These are phyloP conservation scores for Sinentomon sp. DNA, from an alignment of 2,888 invertebrate species.

Conservation along the genomic window DNA sequence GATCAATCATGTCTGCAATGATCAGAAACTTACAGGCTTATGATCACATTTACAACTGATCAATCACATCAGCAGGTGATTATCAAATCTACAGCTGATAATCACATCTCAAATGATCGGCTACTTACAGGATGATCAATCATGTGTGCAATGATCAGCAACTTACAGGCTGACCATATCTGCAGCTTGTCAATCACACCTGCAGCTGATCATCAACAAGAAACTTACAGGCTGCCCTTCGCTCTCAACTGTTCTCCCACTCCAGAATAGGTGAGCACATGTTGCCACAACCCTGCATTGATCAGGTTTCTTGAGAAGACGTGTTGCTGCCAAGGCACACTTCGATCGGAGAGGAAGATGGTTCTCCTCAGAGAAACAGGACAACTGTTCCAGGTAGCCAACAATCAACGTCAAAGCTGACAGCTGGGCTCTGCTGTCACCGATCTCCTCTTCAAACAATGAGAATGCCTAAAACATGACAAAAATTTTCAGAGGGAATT, in stretches of 20 bases:
- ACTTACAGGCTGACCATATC: no score
- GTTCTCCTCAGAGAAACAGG: conserved; percentile 85
- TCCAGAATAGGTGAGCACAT: conserved; percentile 94
- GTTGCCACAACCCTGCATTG: conserved; percentile 83
- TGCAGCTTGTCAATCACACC: no score
- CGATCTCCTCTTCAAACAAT: conserved; percentile 91
- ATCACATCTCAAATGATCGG: no score
- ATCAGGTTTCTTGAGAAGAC: conserved; percentile 88
- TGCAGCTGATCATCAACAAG: neutral
- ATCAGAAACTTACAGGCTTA: no score
- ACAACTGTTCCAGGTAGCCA: conserved; percentile 79
- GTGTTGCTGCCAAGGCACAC: conserved; percentile 82
- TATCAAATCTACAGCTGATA: conserved; percentile 1
- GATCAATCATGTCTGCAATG: no score
- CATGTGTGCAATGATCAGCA: no score
- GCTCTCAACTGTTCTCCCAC: conserved; percentile 33
- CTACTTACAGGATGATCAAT: no score
- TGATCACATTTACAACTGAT: no score
- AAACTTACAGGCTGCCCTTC: conserved; percentile 23
- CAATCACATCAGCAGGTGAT: no score
- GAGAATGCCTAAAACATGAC: conserved; percentile 48
- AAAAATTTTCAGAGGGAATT: conserved; percentile 2
- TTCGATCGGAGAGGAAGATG: conserved; percentile 86
- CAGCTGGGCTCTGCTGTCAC: conserved; percentile 84
- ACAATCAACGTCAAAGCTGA: conserved; percentile 87